A percentile compares a stretch with the other conserved stretches of the same genome.
phyloP scores from a whole-genome alignment of 1,140 invertebrate genomes.

The Venustaconcha ellipsiformis region DNA sequence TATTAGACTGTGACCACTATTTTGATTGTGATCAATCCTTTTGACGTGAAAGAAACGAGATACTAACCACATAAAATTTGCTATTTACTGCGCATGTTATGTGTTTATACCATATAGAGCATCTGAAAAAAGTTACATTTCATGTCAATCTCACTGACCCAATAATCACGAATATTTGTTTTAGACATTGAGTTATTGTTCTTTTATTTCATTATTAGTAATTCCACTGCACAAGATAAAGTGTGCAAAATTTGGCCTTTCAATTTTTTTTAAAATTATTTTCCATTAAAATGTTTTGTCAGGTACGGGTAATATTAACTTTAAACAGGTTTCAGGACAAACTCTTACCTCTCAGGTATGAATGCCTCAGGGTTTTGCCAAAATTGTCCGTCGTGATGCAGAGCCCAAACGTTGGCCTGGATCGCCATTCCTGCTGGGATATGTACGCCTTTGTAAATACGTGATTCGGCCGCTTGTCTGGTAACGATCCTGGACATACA shows the following conservation, averaged over 20 bases:
- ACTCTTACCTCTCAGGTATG: constrained; percentile 55
- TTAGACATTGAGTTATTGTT: neutral
- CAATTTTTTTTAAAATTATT: neutral
- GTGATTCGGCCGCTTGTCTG: constrained; percentile 44
- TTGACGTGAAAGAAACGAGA: no score
- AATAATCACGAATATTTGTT: no score
- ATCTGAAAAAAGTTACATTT: no score
- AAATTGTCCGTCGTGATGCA: constrained; percentile 62
- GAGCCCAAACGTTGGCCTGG: constrained; percentile 62
- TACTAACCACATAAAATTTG: no score
- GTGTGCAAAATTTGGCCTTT: neutral
- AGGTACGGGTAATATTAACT: neutral
- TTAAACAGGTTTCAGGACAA: neutral
- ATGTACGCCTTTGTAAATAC: constrained; percentile 44
- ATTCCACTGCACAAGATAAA: neutral
- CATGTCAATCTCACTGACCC: no score
- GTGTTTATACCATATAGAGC: no score
- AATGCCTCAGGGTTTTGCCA: constrained; percentile 62
- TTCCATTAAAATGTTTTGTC: neutral
- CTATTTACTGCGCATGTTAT: no score
- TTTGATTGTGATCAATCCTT: no score
- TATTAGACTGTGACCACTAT: no score
- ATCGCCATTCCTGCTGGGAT: constrained; percentile 64
- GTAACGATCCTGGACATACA: constrained; percentile 49
- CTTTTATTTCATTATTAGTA: no score